Evolutionary conservation across 2,888 invertebrate species (phyloP).

Genomic region (Rhorus exstirpatorius): DNA sequence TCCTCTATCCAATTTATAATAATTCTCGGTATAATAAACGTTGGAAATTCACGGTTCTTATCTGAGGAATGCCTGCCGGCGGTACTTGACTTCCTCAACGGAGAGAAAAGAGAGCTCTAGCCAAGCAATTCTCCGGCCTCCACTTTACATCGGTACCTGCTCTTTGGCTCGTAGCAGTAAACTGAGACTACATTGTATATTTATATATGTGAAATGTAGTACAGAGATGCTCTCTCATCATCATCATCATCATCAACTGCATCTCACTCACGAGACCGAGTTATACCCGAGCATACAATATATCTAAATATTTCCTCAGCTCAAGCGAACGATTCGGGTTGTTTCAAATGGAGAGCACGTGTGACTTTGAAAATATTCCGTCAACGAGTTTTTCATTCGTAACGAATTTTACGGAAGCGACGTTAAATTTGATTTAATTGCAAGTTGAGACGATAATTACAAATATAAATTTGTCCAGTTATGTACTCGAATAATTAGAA

Average conservation of each 20-base stretch:
- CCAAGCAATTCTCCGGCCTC: slow-evolving; percentile 47
- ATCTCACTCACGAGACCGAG: slow-evolving; percentile 15
- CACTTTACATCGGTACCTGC: slow-evolving; percentile 46
- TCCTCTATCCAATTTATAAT: slow-evolving; percentile 68
- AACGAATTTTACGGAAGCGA: too few species aligned
- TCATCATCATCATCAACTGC: too few species aligned
- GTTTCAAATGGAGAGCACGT: not conserved
- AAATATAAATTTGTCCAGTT: not conserved
- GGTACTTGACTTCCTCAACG: slow-evolving; percentile 69
- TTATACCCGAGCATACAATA: slow-evolving; percentile 20
- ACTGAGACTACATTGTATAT: not conserved
- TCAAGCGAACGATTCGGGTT: not conserved
- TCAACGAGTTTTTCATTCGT: too few species aligned
- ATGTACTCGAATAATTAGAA: not conserved
- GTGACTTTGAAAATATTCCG: not conserved
- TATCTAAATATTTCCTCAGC: not conserved
- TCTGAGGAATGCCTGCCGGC: slow-evolving; percentile 70
- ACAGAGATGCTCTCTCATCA: slow-evolving; percentile 49
- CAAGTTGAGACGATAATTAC: not conserved
- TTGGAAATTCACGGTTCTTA: slow-evolving; percentile 71
- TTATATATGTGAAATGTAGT: slow-evolving; percentile 3
- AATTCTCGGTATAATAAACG: slow-evolving; percentile 71
- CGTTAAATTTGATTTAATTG: too few species aligned
- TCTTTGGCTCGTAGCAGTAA: slow-evolving; percentile 26
- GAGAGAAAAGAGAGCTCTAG: slow-evolving; percentile 41